phyloP scores from a whole-genome alignment of 1,140 invertebrate genomes.

The Drosophila lini region DNA sequence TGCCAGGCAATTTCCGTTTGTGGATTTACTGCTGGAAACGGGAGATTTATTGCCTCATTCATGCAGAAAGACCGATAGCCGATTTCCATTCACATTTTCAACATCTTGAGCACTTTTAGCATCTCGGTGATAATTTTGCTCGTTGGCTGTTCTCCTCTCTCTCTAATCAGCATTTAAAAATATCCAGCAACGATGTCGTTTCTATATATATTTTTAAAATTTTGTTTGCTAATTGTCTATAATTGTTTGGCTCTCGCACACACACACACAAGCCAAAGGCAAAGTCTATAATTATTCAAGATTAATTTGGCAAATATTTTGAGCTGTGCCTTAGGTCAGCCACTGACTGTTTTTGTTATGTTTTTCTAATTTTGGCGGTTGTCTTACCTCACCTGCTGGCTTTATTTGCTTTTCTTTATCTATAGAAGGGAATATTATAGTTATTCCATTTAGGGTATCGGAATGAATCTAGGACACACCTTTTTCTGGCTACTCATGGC shows the following conservation, averaged over 20 bases:
- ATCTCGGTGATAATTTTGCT: conserved; percentile 9
- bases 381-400: conserved; percentile 48
- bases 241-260: conserved; percentile 38
- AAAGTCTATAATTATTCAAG: conserved; percentile 62
- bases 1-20: conserved; percentile 30
- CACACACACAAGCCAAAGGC: conserved; percentile 2
- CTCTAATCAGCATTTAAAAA: conserved; percentile 56
- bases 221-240: conserved; percentile 57
- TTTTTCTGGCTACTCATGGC: conserved; percentile 5
- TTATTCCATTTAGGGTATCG: conserved; percentile 2
- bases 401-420: conserved; percentile 24
- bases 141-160: conserved; percentile 1
- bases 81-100: conserved; percentile 20
- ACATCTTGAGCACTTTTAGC: conserved; percentile 3
- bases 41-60: conserved; percentile 42
- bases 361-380: conserved; percentile 11
- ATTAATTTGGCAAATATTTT: conserved; percentile 59
- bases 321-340: conserved; percentile 40
- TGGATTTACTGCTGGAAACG: conserved; percentile 16
- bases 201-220: conserved; percentile 6
- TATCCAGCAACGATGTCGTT: conserved; percentile 29
- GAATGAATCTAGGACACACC: conserved; percentile 12
- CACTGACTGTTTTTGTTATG: conserved; percentile 1
- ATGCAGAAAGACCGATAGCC: conserved; percentile 25
- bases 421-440: conserved; percentile 10